Evolutionary conservation across 2,888 invertebrate species (phyloP), one percentile per base, ranked within the genome.

Genomic region (Gasteruption jaculator): DNA sequence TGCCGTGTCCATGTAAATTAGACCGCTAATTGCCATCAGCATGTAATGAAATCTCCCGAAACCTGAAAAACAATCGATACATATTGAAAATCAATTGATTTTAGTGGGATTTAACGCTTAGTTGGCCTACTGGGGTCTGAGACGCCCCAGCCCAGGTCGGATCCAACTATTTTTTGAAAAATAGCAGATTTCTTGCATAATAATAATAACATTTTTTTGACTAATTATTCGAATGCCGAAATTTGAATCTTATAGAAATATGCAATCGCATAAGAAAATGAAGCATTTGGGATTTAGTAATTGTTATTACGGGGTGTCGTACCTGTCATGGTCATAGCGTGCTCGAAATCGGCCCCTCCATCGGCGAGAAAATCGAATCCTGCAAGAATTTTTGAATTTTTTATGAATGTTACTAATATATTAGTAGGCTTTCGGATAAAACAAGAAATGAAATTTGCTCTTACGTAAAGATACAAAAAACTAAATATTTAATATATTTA

Each of bases 271-370:
- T 15, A 26, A 25, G n/a, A n/a, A n/a, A n/a, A n/a, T n/a, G n/a
- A n/a, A n/a, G n/a, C n/a, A n/a, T n/a, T n/a, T n/a, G n/a, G n/a
- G n/a, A n/a, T n/a, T n/a, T n/a, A n/a, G n/a, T n/a, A 10, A 10
- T 7, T 12, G 6, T n/a, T 15, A 11, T 24, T 16, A 31, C 32
- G 16, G 7, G 6, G 21, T n/a, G 15, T 64, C 73, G 73, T 63
- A 82, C 84, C 83, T 68, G 83, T 80, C 46, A 80, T 80, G 61
- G 82, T 81, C 58, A 84, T 79, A 50, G 84, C 84, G 58, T 79
- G 77, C 72, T 84, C 84, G 71, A 83, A 84, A 71, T 83, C 83
- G 61, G 83, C 82, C 53, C 82, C 83, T 75, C 82, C 81, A 56
- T 73, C 74, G 65, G 82, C 82, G 67, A 82, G 77, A 70, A 84